Percentiles rank a stretch among this genome's conserved stretches.
These are phyloP conservation scores for Chloroclystis v-ata DNA, from an alignment of 2,888 invertebrate genomes.

Conservation along the genomic window DNA sequence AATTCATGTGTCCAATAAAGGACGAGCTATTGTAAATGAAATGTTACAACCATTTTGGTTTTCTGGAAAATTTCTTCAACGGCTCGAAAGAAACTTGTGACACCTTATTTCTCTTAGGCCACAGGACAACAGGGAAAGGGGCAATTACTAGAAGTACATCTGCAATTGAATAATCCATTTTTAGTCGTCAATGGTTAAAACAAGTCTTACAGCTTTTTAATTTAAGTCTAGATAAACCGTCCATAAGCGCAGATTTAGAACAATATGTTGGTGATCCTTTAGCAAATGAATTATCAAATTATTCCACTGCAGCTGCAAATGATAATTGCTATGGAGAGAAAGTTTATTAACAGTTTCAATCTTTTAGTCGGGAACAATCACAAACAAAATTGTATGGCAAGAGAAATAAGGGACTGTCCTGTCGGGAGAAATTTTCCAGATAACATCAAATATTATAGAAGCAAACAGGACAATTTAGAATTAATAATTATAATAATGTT, in stretches of 20 bases:
- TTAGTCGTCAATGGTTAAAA: slow-evolving; percentile 77
- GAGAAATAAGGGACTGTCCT: slow-evolving; percentile 73
- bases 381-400: slow-evolving; percentile 51
- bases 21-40: slow-evolving; percentile 64
- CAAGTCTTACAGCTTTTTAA: slow-evolving; percentile 71
- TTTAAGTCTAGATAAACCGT: slow-evolving; percentile 56
- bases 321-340: slow-evolving; percentile 67
- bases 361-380: slow-evolving; percentile 32
- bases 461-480: slow-evolving; percentile 20
- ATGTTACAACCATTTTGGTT: slow-evolving; percentile 45
- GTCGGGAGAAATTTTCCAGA: slow-evolving; percentile 74
- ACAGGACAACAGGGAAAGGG: slow-evolving; percentile 54
- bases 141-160: slow-evolving; percentile 52
- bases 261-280: slow-evolving; percentile 60
- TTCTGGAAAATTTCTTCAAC: slow-evolving; percentile 73
- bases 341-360: slow-evolving; percentile 50
- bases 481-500: slow-evolving; percentile 3
- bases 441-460: slow-evolving; percentile 30
- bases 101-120: slow-evolving; percentile 73
- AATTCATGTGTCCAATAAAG: slow-evolving; percentile 71
- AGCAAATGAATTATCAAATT: slow-evolving; percentile 54
- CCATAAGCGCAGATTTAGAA: slow-evolving; percentile 51
- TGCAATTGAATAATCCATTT: slow-evolving; percentile 74
- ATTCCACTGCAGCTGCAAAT: slow-evolving; percentile 77
- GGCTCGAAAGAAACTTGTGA: slow-evolving; percentile 38